phyloP scores from a whole-genome alignment of 2,888 invertebrate species.

The Helleia helle region DNA sequence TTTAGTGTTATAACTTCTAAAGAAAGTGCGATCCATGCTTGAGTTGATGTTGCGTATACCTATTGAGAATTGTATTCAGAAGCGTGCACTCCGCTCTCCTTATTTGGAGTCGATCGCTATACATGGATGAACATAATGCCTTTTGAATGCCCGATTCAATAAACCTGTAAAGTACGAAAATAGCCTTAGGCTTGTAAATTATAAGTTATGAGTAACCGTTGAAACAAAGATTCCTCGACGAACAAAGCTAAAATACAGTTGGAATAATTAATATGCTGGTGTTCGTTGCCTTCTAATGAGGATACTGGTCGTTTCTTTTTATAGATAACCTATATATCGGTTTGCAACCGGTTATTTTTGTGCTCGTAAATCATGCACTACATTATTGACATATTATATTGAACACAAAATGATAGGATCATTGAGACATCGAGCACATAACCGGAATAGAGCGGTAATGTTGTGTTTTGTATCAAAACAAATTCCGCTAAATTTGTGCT shows the following conservation, averaged over 20 bases:
- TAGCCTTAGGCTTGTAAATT: not conserved
- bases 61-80: slow-evolving; percentile 3
- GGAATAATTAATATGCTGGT: slow-evolving; percentile 8
- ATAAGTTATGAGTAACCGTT: not conserved
- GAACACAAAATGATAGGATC: no score
- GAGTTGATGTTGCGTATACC: slow-evolving; percentile 17
- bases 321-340: slow-evolving; percentile 13
- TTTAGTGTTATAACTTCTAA: no score
- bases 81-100: slow-evolving; percentile 9
- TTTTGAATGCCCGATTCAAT: not conserved
- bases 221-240: no score
- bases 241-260: slow-evolving; percentile 7
- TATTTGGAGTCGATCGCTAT: slow-evolving; percentile 8
- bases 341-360: slow-evolving; percentile 3
- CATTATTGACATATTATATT: no score
- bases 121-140: not conserved
- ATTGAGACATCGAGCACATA: no score
- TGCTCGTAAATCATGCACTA: not conserved
- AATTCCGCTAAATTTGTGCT: no score
- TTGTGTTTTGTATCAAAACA: no score
- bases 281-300: slow-evolving; percentile 9
- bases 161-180: not conserved
- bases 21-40: slow-evolving; percentile 14
- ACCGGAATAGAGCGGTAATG: no score
- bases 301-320: slow-evolving; percentile 13